Conservation (phyloP, 2,888 invertebrate genomes). For the Melieria picta region DNA sequence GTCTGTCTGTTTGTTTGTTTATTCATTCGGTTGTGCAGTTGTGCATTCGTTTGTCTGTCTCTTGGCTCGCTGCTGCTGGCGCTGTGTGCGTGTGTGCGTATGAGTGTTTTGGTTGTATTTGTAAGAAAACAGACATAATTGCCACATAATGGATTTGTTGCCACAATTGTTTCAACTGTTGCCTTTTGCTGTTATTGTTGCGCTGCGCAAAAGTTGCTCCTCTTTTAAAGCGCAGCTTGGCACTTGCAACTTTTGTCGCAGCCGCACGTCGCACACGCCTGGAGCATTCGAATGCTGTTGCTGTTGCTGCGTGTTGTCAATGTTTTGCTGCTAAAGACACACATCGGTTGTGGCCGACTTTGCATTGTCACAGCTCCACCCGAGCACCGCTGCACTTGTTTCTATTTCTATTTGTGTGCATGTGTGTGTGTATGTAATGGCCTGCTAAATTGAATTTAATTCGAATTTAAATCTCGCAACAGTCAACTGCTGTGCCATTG, state of each 20-base stretch:
- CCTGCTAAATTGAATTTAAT: constrained; percentile 60
- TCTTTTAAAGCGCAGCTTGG: not conserved
- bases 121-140: constrained; percentile 48
- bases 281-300: not conserved
- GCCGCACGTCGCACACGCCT: too few species aligned
- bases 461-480: constrained; percentile 56
- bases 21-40: constrained; percentile 26
- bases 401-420: constrained; percentile 6
- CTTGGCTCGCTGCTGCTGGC: too few species aligned
- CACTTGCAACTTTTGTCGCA: too few species aligned
- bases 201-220: constrained; percentile 1
- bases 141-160: constrained; percentile 58
- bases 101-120: too few species aligned
- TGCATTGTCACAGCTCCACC: not conserved
- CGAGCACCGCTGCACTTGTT: not conserved
- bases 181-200: constrained; percentile 9
- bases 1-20: constrained; percentile 39
- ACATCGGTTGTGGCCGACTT: not conserved
- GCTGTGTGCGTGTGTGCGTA: too few species aligned
- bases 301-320: not conserved
- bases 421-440: constrained; percentile 30
- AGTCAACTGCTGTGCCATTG: not conserved
- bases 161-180: constrained; percentile 42
- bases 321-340: not conserved
- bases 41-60: constrained; percentile 16